Evolutionary conservation across 2,888 invertebrate species (phyloP).

Genomic region (Parochlus steinenii): DNA sequence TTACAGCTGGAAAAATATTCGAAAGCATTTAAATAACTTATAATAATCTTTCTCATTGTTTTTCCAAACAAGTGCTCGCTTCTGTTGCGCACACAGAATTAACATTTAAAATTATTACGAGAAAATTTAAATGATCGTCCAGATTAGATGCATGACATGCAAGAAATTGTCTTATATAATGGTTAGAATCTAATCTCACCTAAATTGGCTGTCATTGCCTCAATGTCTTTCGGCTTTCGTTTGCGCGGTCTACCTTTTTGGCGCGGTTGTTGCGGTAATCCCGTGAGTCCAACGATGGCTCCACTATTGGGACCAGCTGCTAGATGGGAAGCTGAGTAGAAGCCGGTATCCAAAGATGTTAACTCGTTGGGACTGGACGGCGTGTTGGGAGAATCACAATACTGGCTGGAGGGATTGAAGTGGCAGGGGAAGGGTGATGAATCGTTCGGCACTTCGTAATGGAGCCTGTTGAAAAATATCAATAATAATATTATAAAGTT

Average conservation of each 20-base stretch:
- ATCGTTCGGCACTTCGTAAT: constrained; percentile 9
- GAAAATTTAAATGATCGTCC: no score
- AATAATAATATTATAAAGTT: no score
- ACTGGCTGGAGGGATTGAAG: constrained; percentile 5
- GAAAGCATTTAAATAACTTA: constrained; percentile 3
- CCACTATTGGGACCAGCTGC: constrained; percentile 18
- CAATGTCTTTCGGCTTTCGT: constrained; percentile 80
- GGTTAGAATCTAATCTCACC: constrained; percentile 51
- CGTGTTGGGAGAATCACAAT: constrained; percentile 24
- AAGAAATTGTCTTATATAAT: no score
- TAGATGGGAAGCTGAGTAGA: constrained; percentile 34
- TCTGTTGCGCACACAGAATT: no score
- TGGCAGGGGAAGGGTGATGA: constrained; percentile 11
- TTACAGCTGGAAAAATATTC: no score
- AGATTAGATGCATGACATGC: no score
- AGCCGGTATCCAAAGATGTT: constrained; percentile 19
- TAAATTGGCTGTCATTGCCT: constrained; percentile 69
- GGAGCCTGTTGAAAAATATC: constrained; percentile 1
- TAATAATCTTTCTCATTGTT: not conserved
- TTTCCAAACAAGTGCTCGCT: no score
- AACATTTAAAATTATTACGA: no score
- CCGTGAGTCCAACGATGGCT: constrained; percentile 40
- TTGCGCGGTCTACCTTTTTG: constrained; percentile 88
- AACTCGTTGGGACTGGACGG: constrained; percentile 28
- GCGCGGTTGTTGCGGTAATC: constrained; percentile 47